Evolutionary conservation across 1,140 invertebrate genomes (phyloP).

Genomic region (Acromyrmex echinatior): DNA sequence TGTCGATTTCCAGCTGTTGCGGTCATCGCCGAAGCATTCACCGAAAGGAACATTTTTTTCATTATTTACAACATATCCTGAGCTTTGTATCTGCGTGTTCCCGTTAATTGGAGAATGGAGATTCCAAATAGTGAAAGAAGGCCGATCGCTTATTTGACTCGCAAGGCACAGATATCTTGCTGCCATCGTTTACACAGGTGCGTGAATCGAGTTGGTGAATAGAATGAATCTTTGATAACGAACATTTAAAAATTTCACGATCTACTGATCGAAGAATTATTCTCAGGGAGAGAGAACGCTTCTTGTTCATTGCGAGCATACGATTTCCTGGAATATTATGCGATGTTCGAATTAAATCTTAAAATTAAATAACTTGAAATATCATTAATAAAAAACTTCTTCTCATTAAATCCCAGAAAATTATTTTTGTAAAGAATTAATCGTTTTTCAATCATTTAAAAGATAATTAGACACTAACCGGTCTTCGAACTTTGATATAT

Average conservation of each 20-base stretch:
- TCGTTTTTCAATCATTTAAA: background rate
- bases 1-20: background rate
- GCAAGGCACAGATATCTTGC: conserved; percentile 91
- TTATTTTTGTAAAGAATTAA: background rate
- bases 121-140: background rate
- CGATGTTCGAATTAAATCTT: background rate
- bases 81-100: background rate
- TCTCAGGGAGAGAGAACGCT: background rate
- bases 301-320: background rate
- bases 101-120: conserved; percentile 3
- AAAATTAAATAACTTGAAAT: background rate
- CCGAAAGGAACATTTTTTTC: background rate
- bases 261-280: background rate
- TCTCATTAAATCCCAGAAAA: background rate
- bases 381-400: background rate
- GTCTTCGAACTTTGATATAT: background rate
- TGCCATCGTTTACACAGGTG: conserved; percentile 91
- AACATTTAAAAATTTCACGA: background rate
- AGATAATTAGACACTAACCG: background rate
- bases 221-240: background rate
- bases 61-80: background rate
- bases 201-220: background rate
- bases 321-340: background rate
- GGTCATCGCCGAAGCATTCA: background rate
- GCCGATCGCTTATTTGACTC: conserved; percentile 89